Conservation (phyloP, 2,113 vertebrate genomes). For the Petrocephalus zakoni region DNA sequence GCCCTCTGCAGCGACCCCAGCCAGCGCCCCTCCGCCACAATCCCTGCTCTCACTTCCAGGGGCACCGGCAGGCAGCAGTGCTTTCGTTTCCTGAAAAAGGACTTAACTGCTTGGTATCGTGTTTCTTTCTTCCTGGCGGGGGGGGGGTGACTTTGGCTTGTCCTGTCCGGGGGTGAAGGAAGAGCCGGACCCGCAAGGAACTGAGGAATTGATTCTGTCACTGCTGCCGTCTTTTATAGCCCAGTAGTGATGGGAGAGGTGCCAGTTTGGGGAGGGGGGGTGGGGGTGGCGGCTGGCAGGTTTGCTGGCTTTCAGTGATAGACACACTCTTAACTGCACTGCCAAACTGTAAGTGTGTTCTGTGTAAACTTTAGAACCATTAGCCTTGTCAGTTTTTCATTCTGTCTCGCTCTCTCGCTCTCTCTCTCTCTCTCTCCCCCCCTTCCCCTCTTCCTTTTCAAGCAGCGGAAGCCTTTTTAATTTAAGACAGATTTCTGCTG, state of each 20-base stretch:
- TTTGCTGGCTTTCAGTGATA: not conserved
- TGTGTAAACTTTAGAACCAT: not conserved
- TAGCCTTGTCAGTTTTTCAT: not conserved
- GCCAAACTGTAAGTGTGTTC: not conserved
- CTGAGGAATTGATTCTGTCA: not conserved
- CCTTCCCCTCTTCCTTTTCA: not conserved
- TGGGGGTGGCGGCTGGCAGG: not conserved
- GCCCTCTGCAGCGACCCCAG: not conserved
- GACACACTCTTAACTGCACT: not conserved
- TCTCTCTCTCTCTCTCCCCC: not conserved
- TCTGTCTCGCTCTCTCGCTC: not conserved
- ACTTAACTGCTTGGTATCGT: not conserved
- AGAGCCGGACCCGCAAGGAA: not conserved
- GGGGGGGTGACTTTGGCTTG: not conserved
- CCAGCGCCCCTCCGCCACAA: not conserved
- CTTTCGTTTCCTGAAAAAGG: not conserved
- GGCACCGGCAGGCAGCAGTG: not conserved
- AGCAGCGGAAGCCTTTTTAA: conserved; percentile 19
- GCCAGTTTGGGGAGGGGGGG: not conserved
- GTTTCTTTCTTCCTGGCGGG: not conserved
- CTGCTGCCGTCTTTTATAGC: not conserved
- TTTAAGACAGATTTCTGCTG: conserved; percentile 18
- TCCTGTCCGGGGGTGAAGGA: not conserved
- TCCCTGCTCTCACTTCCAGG: not conserved
- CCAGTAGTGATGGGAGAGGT: not conserved